Evolutionary conservation across 2,113 vertebrate species (phyloP), one percentile per base, ranked within the genome.

Genomic region (Vulpes ferrilata): DNA sequence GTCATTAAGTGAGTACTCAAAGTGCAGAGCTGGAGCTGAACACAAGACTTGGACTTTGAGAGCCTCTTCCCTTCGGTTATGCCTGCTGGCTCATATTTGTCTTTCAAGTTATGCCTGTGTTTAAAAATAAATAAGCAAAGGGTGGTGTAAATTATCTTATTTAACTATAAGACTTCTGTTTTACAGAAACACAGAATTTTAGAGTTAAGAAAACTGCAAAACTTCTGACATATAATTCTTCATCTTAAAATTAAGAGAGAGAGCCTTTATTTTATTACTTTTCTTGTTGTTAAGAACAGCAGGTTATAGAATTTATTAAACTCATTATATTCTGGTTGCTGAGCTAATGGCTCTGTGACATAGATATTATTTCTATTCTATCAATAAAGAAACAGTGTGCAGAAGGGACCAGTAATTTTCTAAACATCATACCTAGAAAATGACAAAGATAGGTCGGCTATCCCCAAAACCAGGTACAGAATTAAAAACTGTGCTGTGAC

Each of bases 281-380:
- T 74, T 80, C 19, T 48, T 86, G 25, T 82, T 82, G 76, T 81
- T 92, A 93, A 79, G 13, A 67, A 73, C 11, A 76, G 2, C 1
- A 62, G 32, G 25, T 62, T 74, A 88, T 69, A 89, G 43, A 81
- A 59, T 65, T 91, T 79, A n/a, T 76, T 83, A 76, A 86, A 22
- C 15, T 84, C 23, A 38, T n/a, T 51, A 35, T 57, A 67, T 55
- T 86, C 69, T 88, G 64, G 48, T 69, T 93, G 71, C 60, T 93
- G 23, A 88, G n/a, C 55, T 79, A 85, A 87, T 7, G 82, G 38
- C 38, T 95, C 19, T 96, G 55, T 86, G 64, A 82, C 22, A 62
- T 27, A 78, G 79, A 73, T 74, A 78, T 78, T 69, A 71, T 93
- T 97, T 86, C 55, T 92, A 20, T 59, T 88, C 19, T 89, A 5